These are phyloP conservation scores for Conus canariensis DNA, from an alignment of 2,888 invertebrate species.

Conservation along the genomic window DNA sequence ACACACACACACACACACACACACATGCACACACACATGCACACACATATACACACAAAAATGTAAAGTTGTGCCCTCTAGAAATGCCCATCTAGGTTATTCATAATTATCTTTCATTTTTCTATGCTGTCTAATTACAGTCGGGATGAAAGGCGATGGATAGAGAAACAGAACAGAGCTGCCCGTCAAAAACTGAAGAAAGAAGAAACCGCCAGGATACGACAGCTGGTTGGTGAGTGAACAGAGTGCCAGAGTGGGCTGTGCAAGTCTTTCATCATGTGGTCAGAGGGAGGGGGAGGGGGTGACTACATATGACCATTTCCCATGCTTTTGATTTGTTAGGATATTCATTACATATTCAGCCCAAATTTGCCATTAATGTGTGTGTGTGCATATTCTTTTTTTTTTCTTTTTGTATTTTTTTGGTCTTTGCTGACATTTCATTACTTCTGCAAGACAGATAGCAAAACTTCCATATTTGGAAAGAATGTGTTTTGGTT, in stretches of 20 bases:
- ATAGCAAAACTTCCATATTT: too few relatives aligned
- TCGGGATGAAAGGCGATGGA: slow-evolving; percentile 97
- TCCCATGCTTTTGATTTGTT: too few relatives aligned
- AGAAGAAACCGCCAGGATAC: slow-evolving; percentile 95
- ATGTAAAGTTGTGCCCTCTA: too few relatives aligned
- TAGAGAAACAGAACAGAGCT: slow-evolving; percentile 98
- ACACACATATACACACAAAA: too few relatives aligned
- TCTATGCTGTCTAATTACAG: slow-evolving; percentile 55
- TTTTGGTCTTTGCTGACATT: not conserved
- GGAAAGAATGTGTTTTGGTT: too few relatives aligned
- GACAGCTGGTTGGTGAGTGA: slow-evolving; percentile 86
- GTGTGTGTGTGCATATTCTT: too few relatives aligned
- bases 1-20: too few relatives aligned
- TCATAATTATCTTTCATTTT: not conserved
- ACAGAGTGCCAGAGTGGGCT: not conserved
- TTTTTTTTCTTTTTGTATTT: not conserved
- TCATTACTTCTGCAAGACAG: not conserved
- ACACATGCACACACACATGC: too few relatives aligned
- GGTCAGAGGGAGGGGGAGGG: too few relatives aligned
- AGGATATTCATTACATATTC: not conserved
- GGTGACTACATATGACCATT: too few relatives aligned
- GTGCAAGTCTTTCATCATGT: too few relatives aligned
- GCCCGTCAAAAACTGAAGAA: slow-evolving; percentile 95
- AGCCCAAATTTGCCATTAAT: not conserved
- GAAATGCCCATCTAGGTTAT: too few relatives aligned